phyloP scores from a whole-genome alignment of 37 sponge, comb jelly and placozoan species.

The Cladorhizidae sp. region DNA sequence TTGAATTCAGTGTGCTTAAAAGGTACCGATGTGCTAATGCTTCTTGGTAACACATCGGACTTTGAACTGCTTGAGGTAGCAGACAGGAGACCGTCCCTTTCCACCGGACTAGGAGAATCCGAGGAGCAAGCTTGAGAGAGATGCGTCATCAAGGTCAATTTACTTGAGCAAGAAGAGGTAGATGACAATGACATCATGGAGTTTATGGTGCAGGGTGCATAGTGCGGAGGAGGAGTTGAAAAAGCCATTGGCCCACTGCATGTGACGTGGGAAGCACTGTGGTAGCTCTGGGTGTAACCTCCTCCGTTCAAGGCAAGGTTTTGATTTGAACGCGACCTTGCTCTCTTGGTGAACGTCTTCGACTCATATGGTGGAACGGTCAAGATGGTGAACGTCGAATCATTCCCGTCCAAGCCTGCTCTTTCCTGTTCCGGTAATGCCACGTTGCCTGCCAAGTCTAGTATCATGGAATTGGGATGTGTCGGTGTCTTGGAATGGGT shows the following conservation, averaged over 20 bases:
- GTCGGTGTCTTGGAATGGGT: neutral
- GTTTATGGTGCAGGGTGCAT: neutral
- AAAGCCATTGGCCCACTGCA: neutral
- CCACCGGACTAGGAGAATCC: conserved; percentile 36
- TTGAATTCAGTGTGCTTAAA: too few species aligned
- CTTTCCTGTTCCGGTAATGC: too few species aligned
- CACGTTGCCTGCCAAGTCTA: neutral
- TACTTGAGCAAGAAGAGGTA: neutral
- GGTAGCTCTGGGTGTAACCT: neutral
- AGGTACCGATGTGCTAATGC: neutral
- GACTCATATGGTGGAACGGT: neutral
- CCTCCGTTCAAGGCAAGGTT: neutral
- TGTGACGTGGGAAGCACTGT: neutral
- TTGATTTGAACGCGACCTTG: neutral
- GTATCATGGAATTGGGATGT: neutral
- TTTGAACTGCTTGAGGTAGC: neutral
- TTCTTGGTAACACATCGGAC: neutral
- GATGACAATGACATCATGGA: neutral
- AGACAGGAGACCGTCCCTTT: conserved; percentile 15
- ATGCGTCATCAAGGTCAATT: conserved; percentile 1
- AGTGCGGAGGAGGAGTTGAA: neutral
- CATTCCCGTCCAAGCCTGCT: too few species aligned
- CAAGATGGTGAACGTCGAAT: neutral
- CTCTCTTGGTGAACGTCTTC: neutral
- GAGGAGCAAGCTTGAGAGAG: conserved; percentile 24